Evolutionary conservation across 2,797 vertebrate genomes (phyloP).

Genomic region (Chaunax sp.): DNA sequence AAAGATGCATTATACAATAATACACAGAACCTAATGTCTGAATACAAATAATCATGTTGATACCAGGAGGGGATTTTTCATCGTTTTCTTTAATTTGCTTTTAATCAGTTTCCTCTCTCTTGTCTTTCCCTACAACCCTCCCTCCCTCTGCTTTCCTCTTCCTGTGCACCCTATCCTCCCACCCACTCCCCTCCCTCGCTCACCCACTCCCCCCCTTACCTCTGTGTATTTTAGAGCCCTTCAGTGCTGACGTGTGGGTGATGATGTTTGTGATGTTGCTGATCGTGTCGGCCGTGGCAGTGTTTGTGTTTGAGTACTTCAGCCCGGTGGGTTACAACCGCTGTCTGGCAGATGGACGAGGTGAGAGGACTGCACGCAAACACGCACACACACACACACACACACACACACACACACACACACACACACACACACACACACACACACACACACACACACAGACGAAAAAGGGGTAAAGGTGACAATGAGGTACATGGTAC

Average conservation of each 20-base stretch:
- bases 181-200: not conserved
- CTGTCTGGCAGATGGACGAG: slow-evolving; percentile 98
- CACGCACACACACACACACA: slow-evolving; percentile 11
- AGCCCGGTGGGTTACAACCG: slow-evolving; percentile 99
- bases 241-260: slow-evolving; percentile 99
- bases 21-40: slow-evolving; percentile 3
- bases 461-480: slow-evolving; percentile 42
- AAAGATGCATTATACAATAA: slow-evolving; percentile 28
- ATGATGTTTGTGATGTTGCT: slow-evolving; percentile 99
- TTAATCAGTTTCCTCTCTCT: slow-evolving; percentile 39
- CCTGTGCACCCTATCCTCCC: not conserved
- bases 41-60: slow-evolving; percentile 42
- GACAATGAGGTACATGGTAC: too few relatives aligned
- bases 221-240: slow-evolving; percentile 88
- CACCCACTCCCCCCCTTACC: too few relatives aligned
- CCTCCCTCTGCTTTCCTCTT: slow-evolving; percentile 12
- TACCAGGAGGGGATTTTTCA: slow-evolving; percentile 28
- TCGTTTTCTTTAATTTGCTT: slow-evolving; percentile 44
- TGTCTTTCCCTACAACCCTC: slow-evolving; percentile 17
- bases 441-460: too few relatives aligned
- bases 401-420: slow-evolving; percentile 8
- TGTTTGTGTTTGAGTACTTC: slow-evolving; percentile 98
- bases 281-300: slow-evolving; percentile 95
- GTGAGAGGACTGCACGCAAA: slow-evolving; percentile 80
- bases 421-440: not conserved